Conservation (phyloP, 2,888 invertebrate genomes). For the Myopa tessellatipennis region DNA sequence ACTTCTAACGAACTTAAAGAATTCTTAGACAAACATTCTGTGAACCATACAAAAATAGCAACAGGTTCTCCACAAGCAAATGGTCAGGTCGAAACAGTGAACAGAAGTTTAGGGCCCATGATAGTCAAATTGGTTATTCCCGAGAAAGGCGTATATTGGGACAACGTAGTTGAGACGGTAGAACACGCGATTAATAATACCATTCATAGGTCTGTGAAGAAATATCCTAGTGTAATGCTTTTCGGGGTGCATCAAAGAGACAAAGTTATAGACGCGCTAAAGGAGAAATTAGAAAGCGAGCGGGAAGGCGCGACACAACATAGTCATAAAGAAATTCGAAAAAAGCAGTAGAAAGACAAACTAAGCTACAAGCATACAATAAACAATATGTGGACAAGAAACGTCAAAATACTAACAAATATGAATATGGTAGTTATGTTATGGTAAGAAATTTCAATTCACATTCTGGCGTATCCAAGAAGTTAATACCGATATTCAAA, state of each 20-base stretch:
- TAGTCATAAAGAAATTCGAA: conserved; percentile 12
- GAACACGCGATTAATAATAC: conserved; percentile 42
- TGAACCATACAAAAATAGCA: conserved; percentile 19
- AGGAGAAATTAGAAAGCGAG: conserved; percentile 9
- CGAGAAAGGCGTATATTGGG: conserved; percentile 28
- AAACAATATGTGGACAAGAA: conserved; percentile 35
- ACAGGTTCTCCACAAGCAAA: conserved; percentile 42
- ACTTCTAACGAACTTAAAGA: conserved; percentile 3
- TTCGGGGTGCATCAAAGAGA: conserved; percentile 39
- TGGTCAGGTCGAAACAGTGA: conserved; percentile 41
- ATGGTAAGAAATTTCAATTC: conserved; percentile 41
- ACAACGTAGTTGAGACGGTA: conserved; percentile 31
- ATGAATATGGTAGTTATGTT: conserved; percentile 25
- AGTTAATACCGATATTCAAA: conserved; percentile 39
- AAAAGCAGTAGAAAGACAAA: conserved; percentile 16
- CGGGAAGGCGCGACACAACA: background rate
- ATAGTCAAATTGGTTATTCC: conserved; percentile 37
- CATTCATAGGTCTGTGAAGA: conserved; percentile 33
- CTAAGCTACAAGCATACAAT: conserved; percentile 33
- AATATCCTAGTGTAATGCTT: conserved; percentile 40
- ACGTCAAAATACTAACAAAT: conserved; percentile 17
- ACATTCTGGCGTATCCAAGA: conserved; percentile 29
- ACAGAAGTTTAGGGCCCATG: conserved; percentile 37
- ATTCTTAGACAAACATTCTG: background rate
- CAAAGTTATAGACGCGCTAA: conserved; percentile 17